Evolutionary conservation across 2,888 invertebrate species (phyloP), one percentile per base, ranked within the genome.

Genomic region (Mimas tiliae): DNA sequence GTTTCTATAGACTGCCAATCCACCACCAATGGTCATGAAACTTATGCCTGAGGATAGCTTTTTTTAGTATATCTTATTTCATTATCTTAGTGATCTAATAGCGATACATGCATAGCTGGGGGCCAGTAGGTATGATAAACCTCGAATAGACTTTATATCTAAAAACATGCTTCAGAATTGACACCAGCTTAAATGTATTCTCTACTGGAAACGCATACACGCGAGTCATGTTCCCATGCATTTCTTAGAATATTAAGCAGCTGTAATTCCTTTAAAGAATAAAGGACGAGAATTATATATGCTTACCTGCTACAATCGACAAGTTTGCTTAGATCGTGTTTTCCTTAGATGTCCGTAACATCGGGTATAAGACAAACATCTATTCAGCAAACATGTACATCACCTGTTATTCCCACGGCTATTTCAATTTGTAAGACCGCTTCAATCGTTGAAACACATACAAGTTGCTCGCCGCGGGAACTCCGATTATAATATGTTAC

Each of bases 351-450:
- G 58, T 58, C 38, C 19, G 16, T 11, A 16, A 38, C 16, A 55
- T 8, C 16, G 38, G 12, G 38, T 16, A 58, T 38, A 19, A 42
- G 38, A 38, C 42, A 19, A 58, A 42, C 58, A 58, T 38, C 42
- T 19, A 19, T 58, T 58, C 19, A 16, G 11, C 53, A 62, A 45
- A 19, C 45, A 48, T 12, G 65, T 58, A 21, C 58, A 67, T 74
- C 77, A 72, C 74, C 74, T 74, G 72, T 72, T 63, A 68, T 68
- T 68, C 69, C 74, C 77, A 77, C 74, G 77, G 76, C 71, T 76
- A 68, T 68, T 70, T 69, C 75, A 74, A 77, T 77, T 76, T 76
- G 74, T 74, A 71, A 64, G 67, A 67, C 69, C 67, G 70, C 69
- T 67, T 70, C 58, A 73, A 67, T 67, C 65, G 65, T 19, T 58